Evolutionary conservation across 2,888 invertebrate genomes (phyloP).

Genomic region (Mimas tiliae): DNA sequence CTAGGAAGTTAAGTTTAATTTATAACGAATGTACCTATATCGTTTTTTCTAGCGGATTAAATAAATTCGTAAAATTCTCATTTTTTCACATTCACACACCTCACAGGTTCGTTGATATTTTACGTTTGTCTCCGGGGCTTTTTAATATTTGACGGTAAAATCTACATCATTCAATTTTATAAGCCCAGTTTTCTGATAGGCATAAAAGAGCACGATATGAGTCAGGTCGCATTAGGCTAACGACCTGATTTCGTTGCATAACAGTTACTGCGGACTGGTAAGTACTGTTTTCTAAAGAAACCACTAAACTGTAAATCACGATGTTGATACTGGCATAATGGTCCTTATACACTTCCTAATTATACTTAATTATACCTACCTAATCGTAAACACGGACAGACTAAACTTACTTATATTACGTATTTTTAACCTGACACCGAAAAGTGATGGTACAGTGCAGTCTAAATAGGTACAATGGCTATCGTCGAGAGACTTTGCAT

Average conservation of each 20-base stretch:
- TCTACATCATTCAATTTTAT: not conserved
- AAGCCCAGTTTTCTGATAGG: not conserved
- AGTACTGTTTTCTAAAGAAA: conserved; percentile 1
- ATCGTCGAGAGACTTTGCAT: too few species aligned
- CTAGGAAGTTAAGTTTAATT: too few species aligned
- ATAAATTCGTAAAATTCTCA: too few species aligned
- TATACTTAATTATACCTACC: not conserved
- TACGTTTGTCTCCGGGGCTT: too few species aligned
- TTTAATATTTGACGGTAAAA: not conserved
- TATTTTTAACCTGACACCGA: not conserved
- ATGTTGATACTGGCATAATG: not conserved
- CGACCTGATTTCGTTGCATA: conserved; percentile 21
- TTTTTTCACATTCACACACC: too few species aligned
- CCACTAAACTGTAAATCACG: conserved; percentile 11
- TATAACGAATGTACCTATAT: too few species aligned
- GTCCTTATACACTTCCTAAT: not conserved
- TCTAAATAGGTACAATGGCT: too few species aligned
- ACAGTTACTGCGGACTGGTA: not conserved
- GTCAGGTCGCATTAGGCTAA: not conserved
- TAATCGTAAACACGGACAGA: not conserved
- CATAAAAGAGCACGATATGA: not conserved
- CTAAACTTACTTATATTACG: not conserved
- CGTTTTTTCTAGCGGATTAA: too few species aligned
- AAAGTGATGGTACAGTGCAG: too few species aligned
- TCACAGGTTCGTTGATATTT: too few species aligned